Evolutionary conservation across 2,113 vertebrate species (phyloP).

Genomic region (Vireo altiloquus): DNA sequence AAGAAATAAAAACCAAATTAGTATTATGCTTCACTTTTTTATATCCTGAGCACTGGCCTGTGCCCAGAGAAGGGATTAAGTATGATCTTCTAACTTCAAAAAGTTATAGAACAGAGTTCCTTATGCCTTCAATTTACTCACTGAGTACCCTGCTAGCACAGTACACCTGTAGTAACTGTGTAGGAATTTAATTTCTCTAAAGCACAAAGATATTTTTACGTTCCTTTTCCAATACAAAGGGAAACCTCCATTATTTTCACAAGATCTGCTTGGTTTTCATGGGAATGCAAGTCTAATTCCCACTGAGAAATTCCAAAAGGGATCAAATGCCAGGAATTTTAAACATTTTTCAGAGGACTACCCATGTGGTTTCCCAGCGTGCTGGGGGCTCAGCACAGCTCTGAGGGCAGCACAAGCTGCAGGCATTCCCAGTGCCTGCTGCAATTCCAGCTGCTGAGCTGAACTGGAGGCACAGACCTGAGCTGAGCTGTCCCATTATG

Average conservation of each 20-base stretch:
- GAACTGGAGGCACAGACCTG: neutral
- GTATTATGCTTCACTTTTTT: neutral
- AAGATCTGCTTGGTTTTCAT: neutral
- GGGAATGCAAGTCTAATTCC: neutral
- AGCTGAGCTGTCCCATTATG: neutral
- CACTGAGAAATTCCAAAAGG: neutral
- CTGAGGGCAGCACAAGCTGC: neutral
- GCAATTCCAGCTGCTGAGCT: neutral
- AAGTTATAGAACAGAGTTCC: neutral
- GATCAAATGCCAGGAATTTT: neutral
- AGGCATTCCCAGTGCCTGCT: neutral
- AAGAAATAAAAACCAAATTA: neutral
- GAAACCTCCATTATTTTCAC: neutral
- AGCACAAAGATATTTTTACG: neutral
- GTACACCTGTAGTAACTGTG: fast-evolving
- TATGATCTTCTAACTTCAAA: neutral
- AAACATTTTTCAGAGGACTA: neutral
- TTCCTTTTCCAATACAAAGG: neutral
- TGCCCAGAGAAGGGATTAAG: neutral
- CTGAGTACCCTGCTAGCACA: neutral
- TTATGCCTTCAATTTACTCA: neutral
- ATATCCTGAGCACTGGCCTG: neutral
- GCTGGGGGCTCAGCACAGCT: neutral
- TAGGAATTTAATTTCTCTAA: neutral
- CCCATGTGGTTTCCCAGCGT: neutral